Percentiles rank a stretch among this genome's conserved stretches.
These are phyloP conservation scores for Anoplopoma fimbria DNA, from an alignment of 2,113 vertebrate genomes.

Conservation along the genomic window DNA sequence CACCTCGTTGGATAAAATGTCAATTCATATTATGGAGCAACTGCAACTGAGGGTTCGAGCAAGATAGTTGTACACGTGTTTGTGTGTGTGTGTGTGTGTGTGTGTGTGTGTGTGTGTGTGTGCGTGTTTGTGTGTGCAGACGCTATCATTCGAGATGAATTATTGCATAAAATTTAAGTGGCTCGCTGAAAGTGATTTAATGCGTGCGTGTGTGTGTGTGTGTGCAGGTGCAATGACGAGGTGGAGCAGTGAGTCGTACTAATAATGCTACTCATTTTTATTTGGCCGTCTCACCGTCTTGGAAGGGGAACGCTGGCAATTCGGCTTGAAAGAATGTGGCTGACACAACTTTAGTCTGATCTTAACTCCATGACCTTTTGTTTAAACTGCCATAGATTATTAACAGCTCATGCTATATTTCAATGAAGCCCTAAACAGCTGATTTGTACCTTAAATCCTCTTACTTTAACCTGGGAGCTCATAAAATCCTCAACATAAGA, in stretches of 20 bases:
- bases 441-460: not conserved
- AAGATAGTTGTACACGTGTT: not conserved
- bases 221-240: constrained; percentile 32
- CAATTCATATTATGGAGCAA: constrained; percentile 27
- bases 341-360: no score
- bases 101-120: not conserved
- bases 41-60: not conserved
- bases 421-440: not conserved
- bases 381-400: not conserved
- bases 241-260: not conserved
- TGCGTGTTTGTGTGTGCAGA: not conserved
- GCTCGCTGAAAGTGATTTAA: no score
- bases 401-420: not conserved
- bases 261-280: constrained; percentile 11
- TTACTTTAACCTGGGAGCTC: not conserved
- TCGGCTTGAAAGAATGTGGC: no score
- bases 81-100: not conserved
- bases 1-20: constrained; percentile 45
- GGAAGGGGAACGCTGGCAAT: not conserved
- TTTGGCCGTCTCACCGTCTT: not conserved
- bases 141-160: constrained; percentile 34
- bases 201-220: no score
- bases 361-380: no score
- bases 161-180: constrained; percentile 29
- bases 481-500: not conserved